These are phyloP conservation scores for Mormyrus lacerda DNA, from an alignment of 2,113 vertebrate species.

Conservation along the genomic window DNA sequence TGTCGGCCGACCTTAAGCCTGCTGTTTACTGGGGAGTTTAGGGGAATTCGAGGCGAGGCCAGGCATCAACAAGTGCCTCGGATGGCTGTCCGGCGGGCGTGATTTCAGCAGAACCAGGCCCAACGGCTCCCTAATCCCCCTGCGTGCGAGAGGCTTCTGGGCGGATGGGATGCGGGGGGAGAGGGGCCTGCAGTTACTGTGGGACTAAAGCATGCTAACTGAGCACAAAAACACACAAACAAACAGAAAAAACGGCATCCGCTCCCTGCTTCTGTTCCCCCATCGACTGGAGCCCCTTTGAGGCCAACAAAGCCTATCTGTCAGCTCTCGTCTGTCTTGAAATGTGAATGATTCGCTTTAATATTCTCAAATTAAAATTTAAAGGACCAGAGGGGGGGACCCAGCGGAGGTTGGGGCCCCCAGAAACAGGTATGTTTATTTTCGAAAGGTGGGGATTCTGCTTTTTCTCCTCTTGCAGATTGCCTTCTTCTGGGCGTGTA, in stretches of 20 bases:
- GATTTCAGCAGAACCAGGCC: conserved; percentile 61
- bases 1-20: conserved; percentile 72
- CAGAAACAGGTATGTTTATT: conserved; percentile 52
- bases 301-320: not conserved
- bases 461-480: conserved; percentile 47
- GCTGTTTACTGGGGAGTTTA: conserved; percentile 75
- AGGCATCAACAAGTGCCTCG: conserved; percentile 72
- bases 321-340: not conserved
- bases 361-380: conserved; percentile 30
- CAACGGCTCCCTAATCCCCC: conserved; percentile 68
- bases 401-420: conserved; percentile 16
- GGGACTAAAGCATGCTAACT: conserved; percentile 38
- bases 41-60: conserved; percentile 72
- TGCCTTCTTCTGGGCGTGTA: conserved; percentile 77
- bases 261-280: not conserved
- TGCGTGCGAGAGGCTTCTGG: conserved; percentile 37
- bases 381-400: conserved; percentile 20
- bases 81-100: conserved; percentile 63
- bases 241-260: conserved; percentile 17
- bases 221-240: conserved; percentile 13
- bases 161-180: not conserved
- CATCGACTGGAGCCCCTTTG: no score
- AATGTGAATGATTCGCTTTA: conserved; percentile 40
- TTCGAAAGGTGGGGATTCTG: conserved; percentile 39
- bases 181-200: conserved; percentile 27